Evolutionary conservation across 1,140 invertebrate genomes (phyloP).

Genomic region (Andrena cerasifolii): DNA sequence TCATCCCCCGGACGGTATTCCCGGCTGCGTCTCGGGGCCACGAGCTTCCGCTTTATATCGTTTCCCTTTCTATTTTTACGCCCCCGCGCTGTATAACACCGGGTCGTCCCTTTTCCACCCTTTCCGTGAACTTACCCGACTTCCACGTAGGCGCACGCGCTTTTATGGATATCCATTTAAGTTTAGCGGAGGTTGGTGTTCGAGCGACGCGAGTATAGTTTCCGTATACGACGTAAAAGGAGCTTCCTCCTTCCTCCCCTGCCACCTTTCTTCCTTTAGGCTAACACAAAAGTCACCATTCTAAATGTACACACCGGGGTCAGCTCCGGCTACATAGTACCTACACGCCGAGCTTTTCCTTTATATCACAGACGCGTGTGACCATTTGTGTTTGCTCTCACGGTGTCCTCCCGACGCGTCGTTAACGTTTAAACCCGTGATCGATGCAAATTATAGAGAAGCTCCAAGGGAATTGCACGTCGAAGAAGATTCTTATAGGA

Average conservation of each 20-base stretch:
- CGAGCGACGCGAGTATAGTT: slow-evolving; percentile 1
- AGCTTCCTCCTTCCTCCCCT: too few relatives aligned
- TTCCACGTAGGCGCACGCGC: slow-evolving; percentile 52
- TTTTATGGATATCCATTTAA: slow-evolving; percentile 61
- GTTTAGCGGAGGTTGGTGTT: slow-evolving; percentile 33
- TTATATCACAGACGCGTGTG: not conserved
- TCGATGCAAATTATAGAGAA: slow-evolving; percentile 38
- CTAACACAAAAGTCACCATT: not conserved
- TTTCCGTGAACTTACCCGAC: slow-evolving; percentile 56
- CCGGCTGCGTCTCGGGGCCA: slow-evolving; percentile 4
- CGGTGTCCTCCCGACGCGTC: slow-evolving; percentile 23
- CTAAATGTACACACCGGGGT: too few relatives aligned
- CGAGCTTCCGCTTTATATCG: slow-evolving; percentile 41
- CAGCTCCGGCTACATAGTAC: too few relatives aligned
- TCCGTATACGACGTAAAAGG: too few relatives aligned
- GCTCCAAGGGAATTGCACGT: slow-evolving; percentile 19
- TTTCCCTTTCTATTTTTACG: slow-evolving; percentile 57
- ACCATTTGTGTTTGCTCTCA: slow-evolving; percentile 24
- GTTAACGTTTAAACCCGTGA: slow-evolving; percentile 38
- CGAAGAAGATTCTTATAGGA: slow-evolving; percentile 4
- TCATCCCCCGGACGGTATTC: not conserved
- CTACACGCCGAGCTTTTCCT: not conserved
- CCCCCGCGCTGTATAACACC: slow-evolving; percentile 22
- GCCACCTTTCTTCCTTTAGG: too few relatives aligned
- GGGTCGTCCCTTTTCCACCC: slow-evolving; percentile 38